Evolutionary conservation across 1,140 invertebrate species (phyloP).

Genomic region (Zaprionus ornatus): DNA sequence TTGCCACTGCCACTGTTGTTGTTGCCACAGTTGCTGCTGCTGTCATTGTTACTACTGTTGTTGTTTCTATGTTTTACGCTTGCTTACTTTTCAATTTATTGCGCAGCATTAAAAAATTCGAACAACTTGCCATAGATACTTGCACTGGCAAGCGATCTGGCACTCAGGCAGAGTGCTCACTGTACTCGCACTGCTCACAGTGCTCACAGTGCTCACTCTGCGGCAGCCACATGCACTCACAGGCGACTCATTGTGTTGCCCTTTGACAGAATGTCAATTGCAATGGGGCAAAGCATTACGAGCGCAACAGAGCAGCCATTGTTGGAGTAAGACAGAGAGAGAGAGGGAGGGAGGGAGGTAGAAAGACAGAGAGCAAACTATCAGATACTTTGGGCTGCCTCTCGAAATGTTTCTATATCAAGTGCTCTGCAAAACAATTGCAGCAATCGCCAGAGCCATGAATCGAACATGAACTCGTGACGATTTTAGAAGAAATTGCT

Average conservation of each 20-base stretch:
- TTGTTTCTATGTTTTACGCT: constrained; percentile 55
- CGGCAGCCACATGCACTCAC: constrained; percentile 6
- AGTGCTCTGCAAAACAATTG: constrained; percentile 14
- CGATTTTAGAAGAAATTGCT: neutral
- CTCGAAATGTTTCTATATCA: neutral
- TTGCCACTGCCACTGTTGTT: constrained; percentile 4
- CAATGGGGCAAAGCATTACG: constrained; percentile 64
- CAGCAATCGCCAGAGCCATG: neutral
- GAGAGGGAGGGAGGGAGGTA: neutral
- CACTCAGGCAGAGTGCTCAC: constrained; percentile 2
- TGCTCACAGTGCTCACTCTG: constrained; percentile 5
- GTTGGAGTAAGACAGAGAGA: neutral
- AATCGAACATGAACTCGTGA: neutral
- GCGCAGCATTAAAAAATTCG: constrained; percentile 63
- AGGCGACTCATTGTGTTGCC: constrained; percentile 50
- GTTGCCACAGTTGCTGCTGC: neutral
- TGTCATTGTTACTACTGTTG: constrained; percentile 10
- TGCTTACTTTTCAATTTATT: constrained; percentile 81
- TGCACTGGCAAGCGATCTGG: constrained; percentile 7
- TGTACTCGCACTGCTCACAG: constrained; percentile 21
- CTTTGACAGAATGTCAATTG: constrained; percentile 78
- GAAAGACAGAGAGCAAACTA: constrained; percentile 16
- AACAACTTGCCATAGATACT: constrained; percentile 21
- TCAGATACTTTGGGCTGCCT: neutral
- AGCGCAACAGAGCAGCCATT: constrained; percentile 15